Conservation (phyloP, 1,140 invertebrate species). For the Cherax destructor region DNA sequence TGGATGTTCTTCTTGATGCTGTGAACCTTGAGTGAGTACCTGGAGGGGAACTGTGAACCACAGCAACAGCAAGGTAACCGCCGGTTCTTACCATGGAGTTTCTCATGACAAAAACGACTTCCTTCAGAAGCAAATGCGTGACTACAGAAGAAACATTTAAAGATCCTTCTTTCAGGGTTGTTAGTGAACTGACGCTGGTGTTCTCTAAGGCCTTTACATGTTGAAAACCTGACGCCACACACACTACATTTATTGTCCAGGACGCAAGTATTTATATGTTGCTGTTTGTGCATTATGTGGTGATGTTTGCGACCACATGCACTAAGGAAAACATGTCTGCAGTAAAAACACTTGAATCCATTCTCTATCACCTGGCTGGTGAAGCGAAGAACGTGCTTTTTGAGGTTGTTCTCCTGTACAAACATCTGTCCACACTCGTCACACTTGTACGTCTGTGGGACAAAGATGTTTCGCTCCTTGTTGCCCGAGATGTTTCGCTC, state of each 20-base stretch:
- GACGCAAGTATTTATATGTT: too few species aligned
- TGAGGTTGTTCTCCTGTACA: not conserved
- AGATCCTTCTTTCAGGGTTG: slow-evolving; percentile 7
- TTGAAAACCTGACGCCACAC: not conserved
- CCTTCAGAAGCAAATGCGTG: not conserved
- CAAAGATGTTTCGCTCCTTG: too few species aligned
- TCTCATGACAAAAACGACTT: not conserved
- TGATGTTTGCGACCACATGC: slow-evolving; percentile 5
- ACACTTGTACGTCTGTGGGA: not conserved
- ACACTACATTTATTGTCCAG: not conserved
- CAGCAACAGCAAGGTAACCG: slow-evolving; percentile 20
- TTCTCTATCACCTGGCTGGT: not conserved
- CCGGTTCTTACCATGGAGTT: not conserved
- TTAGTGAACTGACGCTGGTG: not conserved
- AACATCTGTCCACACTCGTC: slow-evolving; percentile 14
- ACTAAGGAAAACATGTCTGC: not conserved
- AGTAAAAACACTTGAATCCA: slow-evolving; percentile 1
- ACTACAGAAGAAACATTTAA: slow-evolving; percentile 18
- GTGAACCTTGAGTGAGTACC: not conserved
- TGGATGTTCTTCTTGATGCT: not conserved
- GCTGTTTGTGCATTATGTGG: not conserved
- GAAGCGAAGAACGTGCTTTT: not conserved
- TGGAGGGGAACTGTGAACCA: not conserved
- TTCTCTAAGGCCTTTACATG: not conserved
- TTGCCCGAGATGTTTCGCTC: too few species aligned